phyloP scores from a whole-genome alignment of 2,888 invertebrate genomes.

The Drosophila maculinotata region DNA sequence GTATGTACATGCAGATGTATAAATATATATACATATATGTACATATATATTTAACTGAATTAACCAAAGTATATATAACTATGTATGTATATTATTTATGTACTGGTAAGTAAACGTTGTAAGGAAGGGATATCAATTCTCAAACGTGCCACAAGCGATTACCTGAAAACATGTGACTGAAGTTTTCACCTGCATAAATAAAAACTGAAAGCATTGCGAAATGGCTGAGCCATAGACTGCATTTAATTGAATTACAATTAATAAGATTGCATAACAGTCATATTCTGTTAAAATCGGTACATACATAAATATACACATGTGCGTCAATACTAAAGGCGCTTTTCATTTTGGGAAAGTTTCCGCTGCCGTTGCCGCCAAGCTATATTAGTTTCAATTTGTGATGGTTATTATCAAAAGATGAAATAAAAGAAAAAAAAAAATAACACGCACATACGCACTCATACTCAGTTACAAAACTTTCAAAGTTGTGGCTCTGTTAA shows the following conservation, averaged over 20 bases:
- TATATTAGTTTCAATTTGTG: constrained; percentile 69
- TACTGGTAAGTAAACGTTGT: too few species aligned
- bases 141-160: too few species aligned
- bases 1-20: too few species aligned
- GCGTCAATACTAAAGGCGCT: constrained; percentile 46
- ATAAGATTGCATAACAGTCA: constrained; percentile 59
- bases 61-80: background rate
- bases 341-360: constrained; percentile 76
- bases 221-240: constrained; percentile 47
- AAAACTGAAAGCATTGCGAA: constrained; percentile 76
- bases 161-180: background rate
- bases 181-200: constrained; percentile 47
- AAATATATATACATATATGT: too few species aligned
- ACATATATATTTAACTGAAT: too few species aligned
- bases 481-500: constrained; percentile 53
- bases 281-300: constrained; percentile 48
- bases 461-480: constrained; percentile 64
- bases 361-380: constrained; percentile 48
- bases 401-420: constrained; percentile 74
- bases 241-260: constrained; percentile 69
- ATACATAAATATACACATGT: background rate
- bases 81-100: too few species aligned
- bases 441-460: constrained; percentile 16
- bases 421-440: constrained; percentile 56
- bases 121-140: too few species aligned